These are phyloP conservation scores for Pseudochromis fuscus DNA, from an alignment of 2,797 vertebrate genomes.

Conservation along the genomic window DNA sequence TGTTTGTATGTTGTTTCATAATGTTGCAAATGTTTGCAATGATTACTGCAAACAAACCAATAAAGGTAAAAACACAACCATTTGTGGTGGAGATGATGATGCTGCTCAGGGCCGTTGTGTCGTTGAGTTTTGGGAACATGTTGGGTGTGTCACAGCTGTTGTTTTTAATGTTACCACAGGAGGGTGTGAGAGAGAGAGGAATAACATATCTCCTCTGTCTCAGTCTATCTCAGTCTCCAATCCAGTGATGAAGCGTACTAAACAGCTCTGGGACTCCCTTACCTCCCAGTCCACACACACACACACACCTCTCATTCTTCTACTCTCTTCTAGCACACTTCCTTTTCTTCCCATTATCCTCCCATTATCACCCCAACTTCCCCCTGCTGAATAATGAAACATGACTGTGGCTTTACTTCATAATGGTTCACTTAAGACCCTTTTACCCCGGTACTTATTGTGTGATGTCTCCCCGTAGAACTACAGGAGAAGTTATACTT, in stretches of 20 bases:
- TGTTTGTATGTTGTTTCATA: no score
- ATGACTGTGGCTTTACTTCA: neutral
- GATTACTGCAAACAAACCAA: no score
- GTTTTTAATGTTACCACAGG: neutral
- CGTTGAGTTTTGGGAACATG: neutral
- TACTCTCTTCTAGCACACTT: neutral
- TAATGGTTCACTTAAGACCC: constrained; percentile 29
- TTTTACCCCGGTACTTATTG: constrained; percentile 14
- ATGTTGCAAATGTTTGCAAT: no score
- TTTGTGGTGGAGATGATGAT: no score
- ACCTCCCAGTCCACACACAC: neutral
- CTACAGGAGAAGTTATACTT: neutral
- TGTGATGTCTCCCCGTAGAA: neutral
- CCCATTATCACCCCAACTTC: neutral
- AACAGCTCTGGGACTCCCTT: constrained; percentile 31
- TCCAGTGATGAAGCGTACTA: neutral
- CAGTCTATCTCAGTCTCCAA: neutral
- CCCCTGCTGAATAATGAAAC: constrained; percentile 19
- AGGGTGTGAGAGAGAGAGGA: constrained; percentile 10
- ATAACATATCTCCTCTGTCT: neutral
- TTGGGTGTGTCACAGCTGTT: no score
- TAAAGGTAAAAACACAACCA: no score
- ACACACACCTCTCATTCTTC: neutral
- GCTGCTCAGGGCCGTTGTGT: no score
- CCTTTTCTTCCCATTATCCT: constrained; percentile 9